Evolutionary conservation across 2,113 vertebrate genomes (phyloP), one percentile per base, ranked within the genome.

Genomic region (Rhinopomastus cyanomelas): DNA sequence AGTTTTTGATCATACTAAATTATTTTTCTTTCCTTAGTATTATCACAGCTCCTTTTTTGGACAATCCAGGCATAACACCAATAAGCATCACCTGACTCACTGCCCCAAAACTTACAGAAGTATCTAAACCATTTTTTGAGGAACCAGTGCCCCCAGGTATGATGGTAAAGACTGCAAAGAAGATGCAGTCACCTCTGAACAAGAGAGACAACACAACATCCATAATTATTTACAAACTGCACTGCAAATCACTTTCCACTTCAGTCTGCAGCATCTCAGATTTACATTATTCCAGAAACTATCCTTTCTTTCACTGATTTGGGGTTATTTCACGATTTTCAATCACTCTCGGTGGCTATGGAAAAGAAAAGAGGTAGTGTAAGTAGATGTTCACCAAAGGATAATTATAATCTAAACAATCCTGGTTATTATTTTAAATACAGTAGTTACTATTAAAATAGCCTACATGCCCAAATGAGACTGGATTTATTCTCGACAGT

Each of bases 171-270:
- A 25, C 60, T 60, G 12, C 11, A 18, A n/a, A 12, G 36, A 20
- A 62, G 32, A 30, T 61, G 29, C 10, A 62, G 8, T 8, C 30
- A 56, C 27, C 25, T 86, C 61, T 64, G 61, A 57, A 53, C 3
- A 51, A 16, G 25, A 69, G 5, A 68, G 2, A 25, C 19, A 18
- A 8, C 5, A 11, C 20, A 60, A 48, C 6, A 55, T 18, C 8
- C 10, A 2, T 48, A 64, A 68, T 2, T 52, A 14, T 4, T 12
- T 29, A 59, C 0, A 0, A 34, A n/a, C 34, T 11, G 9, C 14
- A 27, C 1, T 49, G 39, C 18, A 60, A 30, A 67, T 37, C 26
- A 44, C 6, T 27, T 78, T 36, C 59, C 1, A 0, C 30, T 91
- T 57, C 32, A 49, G n/a, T 4, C 20, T 87, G 18, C 16, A 27